These are phyloP conservation scores for Hylyphantes graminicola DNA, from an alignment of 1,140 invertebrate genomes.

Conservation along the genomic window DNA sequence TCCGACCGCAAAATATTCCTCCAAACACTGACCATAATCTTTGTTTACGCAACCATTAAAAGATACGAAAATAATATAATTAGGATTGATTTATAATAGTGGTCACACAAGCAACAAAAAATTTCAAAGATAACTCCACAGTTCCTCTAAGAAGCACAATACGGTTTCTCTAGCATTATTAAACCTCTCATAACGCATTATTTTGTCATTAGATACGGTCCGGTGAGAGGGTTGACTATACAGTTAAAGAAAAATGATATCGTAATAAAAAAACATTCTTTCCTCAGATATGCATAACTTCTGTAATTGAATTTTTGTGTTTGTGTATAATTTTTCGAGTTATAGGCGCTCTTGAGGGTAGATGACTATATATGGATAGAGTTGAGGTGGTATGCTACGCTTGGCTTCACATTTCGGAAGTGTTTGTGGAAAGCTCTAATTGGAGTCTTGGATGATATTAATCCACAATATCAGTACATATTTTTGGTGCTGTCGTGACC, in stretches of 20 bases:
- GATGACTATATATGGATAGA: not conserved
- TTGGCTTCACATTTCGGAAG: no score
- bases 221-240: constrained; percentile 47
- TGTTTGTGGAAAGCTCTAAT: no score
- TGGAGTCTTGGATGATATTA: no score
- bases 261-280: constrained; percentile 38
- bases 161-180: constrained; percentile 30
- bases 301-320: constrained; percentile 56
- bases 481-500: no score
- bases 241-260: constrained; percentile 38
- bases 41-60: constrained; percentile 49
- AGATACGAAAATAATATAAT: constrained; percentile 29
- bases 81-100: constrained; percentile 39
- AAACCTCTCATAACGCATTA: constrained; percentile 43
- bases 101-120: constrained; percentile 15
- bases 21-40: constrained; percentile 7
- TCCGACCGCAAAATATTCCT: not conserved
- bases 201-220: constrained; percentile 56
- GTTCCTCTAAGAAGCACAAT: constrained; percentile 15
- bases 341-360: not conserved
- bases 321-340: constrained; percentile 25
- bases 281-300: not conserved
- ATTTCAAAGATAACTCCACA: constrained; percentile 43
- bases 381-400: not conserved
- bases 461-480: no score